Evolutionary conservation across 2,797 vertebrate species (phyloP).

Genomic region (Aselliscus stoliczkanus): DNA sequence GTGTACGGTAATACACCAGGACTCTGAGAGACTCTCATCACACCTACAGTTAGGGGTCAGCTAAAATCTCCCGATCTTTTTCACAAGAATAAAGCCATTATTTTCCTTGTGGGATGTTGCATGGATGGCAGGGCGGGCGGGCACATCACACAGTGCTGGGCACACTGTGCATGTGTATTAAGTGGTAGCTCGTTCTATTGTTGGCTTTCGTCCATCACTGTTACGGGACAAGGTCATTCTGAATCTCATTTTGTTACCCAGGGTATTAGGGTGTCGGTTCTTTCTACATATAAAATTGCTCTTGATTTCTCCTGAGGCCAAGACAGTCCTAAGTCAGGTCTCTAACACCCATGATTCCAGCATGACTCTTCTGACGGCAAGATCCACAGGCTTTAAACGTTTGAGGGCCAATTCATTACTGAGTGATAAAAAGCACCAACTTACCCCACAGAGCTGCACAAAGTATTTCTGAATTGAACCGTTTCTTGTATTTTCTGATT

Average conservation of each 20-base stretch:
- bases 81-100: neutral
- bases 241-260: neutral
- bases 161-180: neutral
- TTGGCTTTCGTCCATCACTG: neutral
- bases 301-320: neutral
- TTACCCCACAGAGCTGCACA: conserved; percentile 98
- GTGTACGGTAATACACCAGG: neutral
- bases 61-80: neutral
- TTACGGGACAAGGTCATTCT: neutral
- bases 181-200: neutral
- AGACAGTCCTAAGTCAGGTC: neutral
- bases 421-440: neutral
- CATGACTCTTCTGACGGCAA: neutral
- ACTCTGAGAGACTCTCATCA: neutral
- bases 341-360: neutral
- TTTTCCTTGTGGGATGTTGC: neutral
- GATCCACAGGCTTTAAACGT: neutral
- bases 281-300: neutral
- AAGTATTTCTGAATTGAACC: conserved; percentile 99
- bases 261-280: neutral
- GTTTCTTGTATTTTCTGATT: conserved; percentile 99
- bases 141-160: neutral
- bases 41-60: neutral
- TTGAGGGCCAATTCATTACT: neutral
- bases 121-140: neutral